Evolutionary conservation across 2,888 invertebrate genomes (phyloP).

Genomic region (Drosophila macrospina): DNA sequence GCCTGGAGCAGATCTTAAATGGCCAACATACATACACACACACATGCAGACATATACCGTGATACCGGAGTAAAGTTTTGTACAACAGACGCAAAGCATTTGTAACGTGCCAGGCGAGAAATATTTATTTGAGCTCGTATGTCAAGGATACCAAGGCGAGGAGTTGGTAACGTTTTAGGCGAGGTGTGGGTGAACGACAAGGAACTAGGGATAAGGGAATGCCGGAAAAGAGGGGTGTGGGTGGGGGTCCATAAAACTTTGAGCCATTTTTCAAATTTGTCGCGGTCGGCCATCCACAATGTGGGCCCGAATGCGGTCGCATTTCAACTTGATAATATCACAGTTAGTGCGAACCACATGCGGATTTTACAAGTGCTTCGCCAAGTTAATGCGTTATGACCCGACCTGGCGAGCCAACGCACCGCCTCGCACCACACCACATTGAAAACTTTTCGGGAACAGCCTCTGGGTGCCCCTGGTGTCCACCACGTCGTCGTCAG

Average conservation of each 20-base stretch:
- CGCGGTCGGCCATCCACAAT: conserved; percentile 59
- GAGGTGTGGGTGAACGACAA: neutral
- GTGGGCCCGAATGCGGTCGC: conserved; percentile 52
- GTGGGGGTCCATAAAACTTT: conserved; percentile 66
- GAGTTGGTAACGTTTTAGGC: neutral
- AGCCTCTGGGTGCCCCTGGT: conserved; percentile 9
- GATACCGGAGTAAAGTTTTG: conserved; percentile 53
- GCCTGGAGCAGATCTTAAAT: conserved; percentile 22
- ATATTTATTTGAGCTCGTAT: conserved; percentile 77
- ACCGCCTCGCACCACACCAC: conserved; percentile 2
- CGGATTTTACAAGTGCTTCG: conserved; percentile 68
- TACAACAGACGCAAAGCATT: conserved; percentile 74
- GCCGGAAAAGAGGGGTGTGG: conserved; percentile 5
- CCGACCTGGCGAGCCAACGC: conserved; percentile 36
- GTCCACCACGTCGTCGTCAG: conserved; percentile 20
- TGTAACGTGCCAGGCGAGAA: conserved; percentile 72
- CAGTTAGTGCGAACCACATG: conserved; percentile 66
- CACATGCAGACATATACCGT: neutral
- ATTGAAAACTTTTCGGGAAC: conserved; percentile 58
- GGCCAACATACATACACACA: conserved; percentile 2
- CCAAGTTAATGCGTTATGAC: conserved; percentile 76
- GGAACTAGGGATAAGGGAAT: neutral
- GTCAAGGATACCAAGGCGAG: conserved; percentile 44
- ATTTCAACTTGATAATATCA: conserved; percentile 77
- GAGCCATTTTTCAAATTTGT: conserved; percentile 81